A percentile compares a stretch with the other conserved stretches of the same genome.
phyloP scores from a whole-genome alignment of 2,113 vertebrate species.

The Callochromis pleurospilus region DNA sequence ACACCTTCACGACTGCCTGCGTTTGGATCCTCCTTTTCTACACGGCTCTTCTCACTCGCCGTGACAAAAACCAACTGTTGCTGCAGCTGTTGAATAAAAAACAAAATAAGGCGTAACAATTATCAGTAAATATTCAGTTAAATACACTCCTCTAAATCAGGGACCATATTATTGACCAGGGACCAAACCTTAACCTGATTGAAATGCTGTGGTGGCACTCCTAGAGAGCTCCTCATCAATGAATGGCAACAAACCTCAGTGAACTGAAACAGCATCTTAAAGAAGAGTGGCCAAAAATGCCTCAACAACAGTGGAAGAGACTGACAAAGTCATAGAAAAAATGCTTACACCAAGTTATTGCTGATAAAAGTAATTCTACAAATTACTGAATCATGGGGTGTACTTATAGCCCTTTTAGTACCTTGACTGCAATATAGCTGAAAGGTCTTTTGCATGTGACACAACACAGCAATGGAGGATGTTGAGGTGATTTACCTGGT shows the following conservation, averaged over 20 bases:
- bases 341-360: neutral
- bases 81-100: neutral
- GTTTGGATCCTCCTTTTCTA: too few species aligned
- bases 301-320: neutral
- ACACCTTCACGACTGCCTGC: too few species aligned
- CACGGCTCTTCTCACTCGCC: too few species aligned
- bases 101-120: neutral
- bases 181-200: neutral
- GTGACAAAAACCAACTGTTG: neutral
- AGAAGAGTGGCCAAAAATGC: neutral
- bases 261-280: neutral
- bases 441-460: neutral
- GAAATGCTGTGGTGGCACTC: neutral
- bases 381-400: neutral
- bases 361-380: neutral
- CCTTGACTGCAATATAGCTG: neutral
- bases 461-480: neutral
- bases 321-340: neutral
- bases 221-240: neutral
- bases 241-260: neutral
- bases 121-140: neutral
- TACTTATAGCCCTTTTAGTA: neutral
- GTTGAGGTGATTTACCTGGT: neutral
- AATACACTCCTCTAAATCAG: neutral
- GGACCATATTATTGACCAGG: neutral